Evolutionary conservation across 1,140 invertebrate species (phyloP).

Genomic region (Camponotus floridanus): DNA sequence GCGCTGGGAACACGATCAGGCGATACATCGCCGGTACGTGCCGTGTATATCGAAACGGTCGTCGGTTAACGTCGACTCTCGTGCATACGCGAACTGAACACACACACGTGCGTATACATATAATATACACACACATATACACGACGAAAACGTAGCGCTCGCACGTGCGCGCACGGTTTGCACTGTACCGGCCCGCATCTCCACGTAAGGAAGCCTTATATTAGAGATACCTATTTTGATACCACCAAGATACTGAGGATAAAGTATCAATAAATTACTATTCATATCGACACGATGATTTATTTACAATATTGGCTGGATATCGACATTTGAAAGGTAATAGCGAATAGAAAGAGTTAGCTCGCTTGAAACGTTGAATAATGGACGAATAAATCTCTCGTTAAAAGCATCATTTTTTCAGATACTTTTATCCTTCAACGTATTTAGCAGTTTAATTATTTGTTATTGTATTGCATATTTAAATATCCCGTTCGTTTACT

Average conservation of each 20-base stretch:
- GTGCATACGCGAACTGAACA: conserved; percentile 66
- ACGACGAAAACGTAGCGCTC: conserved; percentile 53
- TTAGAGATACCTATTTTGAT: conserved; percentile 27
- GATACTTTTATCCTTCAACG: not conserved
- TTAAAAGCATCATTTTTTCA: not conserved
- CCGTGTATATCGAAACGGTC: conserved; percentile 69
- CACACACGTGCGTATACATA: not conserved
- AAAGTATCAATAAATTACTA: conserved; percentile 19
- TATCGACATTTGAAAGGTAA: not conserved
- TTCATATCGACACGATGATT: not conserved
- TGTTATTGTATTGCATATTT: not conserved
- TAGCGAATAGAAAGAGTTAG: not conserved
- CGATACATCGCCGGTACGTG: conserved; percentile 76
- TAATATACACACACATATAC: not conserved
- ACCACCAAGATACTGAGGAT: conserved; percentile 27
- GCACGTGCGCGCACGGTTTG: conserved; percentile 61
- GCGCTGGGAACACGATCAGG: conserved; percentile 75
- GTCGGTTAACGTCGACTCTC: conserved; percentile 73
- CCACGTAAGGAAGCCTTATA: conserved; percentile 16
- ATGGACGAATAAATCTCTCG: not conserved
- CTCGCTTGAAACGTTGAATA: not conserved
- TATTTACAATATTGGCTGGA: conserved; percentile 16
- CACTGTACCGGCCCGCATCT: conserved; percentile 40
- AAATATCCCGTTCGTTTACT: not conserved
- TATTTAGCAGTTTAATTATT: not conserved